Evolutionary conservation across 2,113 vertebrate genomes (phyloP).

Genomic region (Pontoporia blainvillei): DNA sequence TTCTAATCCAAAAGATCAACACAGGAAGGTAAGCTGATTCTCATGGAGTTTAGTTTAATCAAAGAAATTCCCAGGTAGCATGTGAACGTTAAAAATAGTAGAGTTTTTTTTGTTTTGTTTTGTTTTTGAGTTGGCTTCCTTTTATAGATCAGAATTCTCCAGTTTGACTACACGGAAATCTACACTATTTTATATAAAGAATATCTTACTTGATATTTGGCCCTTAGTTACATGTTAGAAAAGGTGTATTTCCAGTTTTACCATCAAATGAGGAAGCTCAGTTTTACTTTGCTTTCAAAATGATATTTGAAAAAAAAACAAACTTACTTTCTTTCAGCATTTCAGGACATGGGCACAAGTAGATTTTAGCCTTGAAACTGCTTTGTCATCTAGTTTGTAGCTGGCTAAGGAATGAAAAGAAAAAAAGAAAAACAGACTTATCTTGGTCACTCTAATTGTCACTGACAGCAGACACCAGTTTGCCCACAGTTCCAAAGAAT

Average conservation of each 20-base stretch:
- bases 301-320: neutral
- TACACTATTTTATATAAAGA: neutral
- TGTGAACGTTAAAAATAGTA: neutral
- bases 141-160: neutral
- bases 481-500: neutral
- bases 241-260: neutral
- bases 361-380: constrained; percentile 59
- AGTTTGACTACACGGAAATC: neutral
- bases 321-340: neutral
- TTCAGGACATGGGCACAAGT: constrained; percentile 58
- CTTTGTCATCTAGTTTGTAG: constrained; percentile 57
- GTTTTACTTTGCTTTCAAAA: constrained; percentile 23
- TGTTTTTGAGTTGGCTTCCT: neutral
- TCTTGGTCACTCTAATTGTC: constrained; percentile 56
- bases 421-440: constrained; percentile 43
- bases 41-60: neutral
- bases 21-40: neutral
- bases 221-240: neutral
- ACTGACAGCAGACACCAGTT: constrained; percentile 41
- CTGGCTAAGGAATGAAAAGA: neutral
- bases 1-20: neutral
- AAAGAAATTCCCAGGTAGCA: neutral
- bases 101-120: neutral
- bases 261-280: neutral
- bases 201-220: neutral